These are phyloP conservation scores for Streptopelia turtur DNA, from an alignment of 2,797 vertebrate genomes.

Conservation along the genomic window DNA sequence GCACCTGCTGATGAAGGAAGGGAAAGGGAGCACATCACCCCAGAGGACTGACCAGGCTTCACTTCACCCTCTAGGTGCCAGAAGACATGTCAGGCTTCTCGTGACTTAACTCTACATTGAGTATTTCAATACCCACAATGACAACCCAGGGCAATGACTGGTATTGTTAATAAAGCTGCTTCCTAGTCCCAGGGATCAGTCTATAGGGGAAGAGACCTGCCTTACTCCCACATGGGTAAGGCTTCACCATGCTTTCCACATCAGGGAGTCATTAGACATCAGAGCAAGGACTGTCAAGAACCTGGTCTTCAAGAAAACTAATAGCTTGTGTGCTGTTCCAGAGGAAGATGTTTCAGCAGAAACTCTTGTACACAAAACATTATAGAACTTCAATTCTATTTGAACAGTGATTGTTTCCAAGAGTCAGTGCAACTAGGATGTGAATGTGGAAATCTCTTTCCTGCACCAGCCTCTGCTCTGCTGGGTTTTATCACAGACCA, in stretches of 20 bases:
- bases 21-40: neutral
- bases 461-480: neutral
- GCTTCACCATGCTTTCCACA: neutral
- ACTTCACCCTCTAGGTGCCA: neutral
- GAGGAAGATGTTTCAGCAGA: neutral
- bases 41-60: neutral
- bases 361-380: rapidly evolving
- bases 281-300: neutral
- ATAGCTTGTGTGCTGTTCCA: neutral
- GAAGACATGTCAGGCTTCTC: neutral
- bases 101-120: neutral
- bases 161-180: neutral
- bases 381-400: neutral
- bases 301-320: neutral
- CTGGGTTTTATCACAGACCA: neutral
- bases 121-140: neutral
- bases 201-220: neutral
- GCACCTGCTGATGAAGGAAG: neutral
- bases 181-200: neutral
- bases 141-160: neutral
- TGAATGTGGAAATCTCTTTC: neutral
- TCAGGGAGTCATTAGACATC: neutral
- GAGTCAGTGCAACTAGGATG: neutral
- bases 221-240: neutral
- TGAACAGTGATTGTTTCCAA: neutral